Evolutionary conservation across 2,113 vertebrate genomes (phyloP).

Genomic region (Clarias magur): DNA sequence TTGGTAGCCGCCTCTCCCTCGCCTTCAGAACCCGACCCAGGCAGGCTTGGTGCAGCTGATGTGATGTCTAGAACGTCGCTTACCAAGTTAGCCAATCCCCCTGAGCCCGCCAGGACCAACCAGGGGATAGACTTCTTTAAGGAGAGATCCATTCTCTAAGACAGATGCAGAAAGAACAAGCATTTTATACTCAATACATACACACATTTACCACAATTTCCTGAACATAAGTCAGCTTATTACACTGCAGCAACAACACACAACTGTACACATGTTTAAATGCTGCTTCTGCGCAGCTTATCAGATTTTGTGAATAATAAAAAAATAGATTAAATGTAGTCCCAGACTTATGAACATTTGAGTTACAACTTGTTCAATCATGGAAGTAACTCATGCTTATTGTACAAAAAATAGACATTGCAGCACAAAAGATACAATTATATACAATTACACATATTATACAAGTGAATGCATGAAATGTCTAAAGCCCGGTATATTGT

Average conservation of each 20-base stretch:
- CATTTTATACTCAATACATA: neutral
- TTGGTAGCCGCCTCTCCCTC: constrained; percentile 56
- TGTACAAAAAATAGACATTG: too few relatives aligned
- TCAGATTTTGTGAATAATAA: neutral
- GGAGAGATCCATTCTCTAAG: constrained; percentile 78
- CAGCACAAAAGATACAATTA: too few relatives aligned
- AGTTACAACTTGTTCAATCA: too few relatives aligned
- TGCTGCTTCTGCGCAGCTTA: neutral
- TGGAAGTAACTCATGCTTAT: too few relatives aligned
- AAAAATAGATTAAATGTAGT: too few relatives aligned
- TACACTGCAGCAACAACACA: neutral
- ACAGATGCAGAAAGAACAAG: neutral
- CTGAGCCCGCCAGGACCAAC: constrained; percentile 82
- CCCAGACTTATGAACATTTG: too few relatives aligned
- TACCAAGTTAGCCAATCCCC: constrained; percentile 82
- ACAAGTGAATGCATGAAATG: too few relatives aligned
- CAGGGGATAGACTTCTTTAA: constrained; percentile 79
- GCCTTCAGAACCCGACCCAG: constrained; percentile 56
- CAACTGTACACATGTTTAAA: neutral
- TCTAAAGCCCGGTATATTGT: too few relatives aligned
- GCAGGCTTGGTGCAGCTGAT: constrained; percentile 40
- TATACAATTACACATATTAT: too few relatives aligned
- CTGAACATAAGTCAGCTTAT: neutral
- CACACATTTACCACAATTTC: neutral
- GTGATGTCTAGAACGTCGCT: constrained; percentile 76